Evolutionary conservation across 2,797 vertebrate species (phyloP).

Genomic region (Tapera naevia): DNA sequence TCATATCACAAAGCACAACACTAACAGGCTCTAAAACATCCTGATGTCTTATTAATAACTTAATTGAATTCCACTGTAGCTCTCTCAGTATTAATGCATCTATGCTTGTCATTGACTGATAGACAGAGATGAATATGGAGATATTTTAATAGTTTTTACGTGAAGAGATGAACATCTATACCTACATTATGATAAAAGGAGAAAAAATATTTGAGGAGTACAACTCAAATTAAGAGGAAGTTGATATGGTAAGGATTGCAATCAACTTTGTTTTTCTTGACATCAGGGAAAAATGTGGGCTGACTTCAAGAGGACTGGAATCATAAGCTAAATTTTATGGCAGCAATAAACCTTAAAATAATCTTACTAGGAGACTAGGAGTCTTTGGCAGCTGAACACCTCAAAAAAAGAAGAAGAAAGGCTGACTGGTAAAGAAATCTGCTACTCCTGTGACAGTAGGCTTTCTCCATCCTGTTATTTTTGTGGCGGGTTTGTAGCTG

Average conservation of each 20-base stretch:
- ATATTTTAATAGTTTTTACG: constrained; percentile 66
- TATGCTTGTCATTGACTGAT: constrained; percentile 68
- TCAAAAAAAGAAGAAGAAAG: background rate
- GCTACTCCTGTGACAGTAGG: background rate
- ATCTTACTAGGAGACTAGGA: background rate
- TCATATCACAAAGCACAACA: constrained; percentile 37
- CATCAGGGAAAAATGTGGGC: background rate
- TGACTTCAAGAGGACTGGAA: background rate
- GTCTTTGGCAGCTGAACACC: constrained; percentile 6
- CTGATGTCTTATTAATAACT: constrained; percentile 70
- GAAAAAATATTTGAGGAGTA: constrained; percentile 50
- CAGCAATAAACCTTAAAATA: constrained; percentile 21
- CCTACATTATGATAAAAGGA: constrained; percentile 56
- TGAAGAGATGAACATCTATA: constrained; percentile 56
- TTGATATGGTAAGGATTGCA: constrained; percentile 38
- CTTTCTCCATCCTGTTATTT: background rate
- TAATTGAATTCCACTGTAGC: constrained; percentile 68
- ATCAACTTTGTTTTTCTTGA: constrained; percentile 23
- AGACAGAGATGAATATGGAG: constrained; percentile 64
- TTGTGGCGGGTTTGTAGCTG: background rate
- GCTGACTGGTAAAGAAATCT: background rate
- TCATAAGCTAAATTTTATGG: constrained; percentile 31
- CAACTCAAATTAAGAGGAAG: constrained; percentile 35
- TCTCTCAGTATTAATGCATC: constrained; percentile 43
- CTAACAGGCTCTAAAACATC: constrained; percentile 57